A percentile compares a stretch with the other conserved stretches of the same genome.
Conservation (phyloP, 2,113 vertebrate species). For the Falco punctatus region DNA sequence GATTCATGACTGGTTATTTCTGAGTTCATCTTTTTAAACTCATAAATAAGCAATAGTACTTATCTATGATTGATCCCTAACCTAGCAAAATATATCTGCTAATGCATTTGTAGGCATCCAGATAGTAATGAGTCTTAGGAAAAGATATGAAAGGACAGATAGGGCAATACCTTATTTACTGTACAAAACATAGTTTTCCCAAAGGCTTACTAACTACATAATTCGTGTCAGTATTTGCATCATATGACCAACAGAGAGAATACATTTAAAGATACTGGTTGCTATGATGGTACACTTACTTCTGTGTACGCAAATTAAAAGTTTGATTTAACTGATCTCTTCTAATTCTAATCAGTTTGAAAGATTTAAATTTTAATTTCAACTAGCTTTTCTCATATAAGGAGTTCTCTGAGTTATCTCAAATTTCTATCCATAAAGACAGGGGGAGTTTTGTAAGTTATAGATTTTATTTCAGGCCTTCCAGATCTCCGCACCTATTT, state of each 20-base stretch:
- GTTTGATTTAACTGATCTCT: not conserved
- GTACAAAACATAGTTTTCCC: not conserved
- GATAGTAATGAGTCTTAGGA: not conserved
- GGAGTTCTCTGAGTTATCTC: not conserved
- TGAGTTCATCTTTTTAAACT: not conserved
- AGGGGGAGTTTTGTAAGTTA: accelerated
- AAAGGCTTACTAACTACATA: not conserved
- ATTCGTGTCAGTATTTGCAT: not conserved
- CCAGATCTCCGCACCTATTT: not conserved
- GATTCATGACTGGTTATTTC: not conserved
- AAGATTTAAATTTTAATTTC: not conserved
- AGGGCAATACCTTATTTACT: not conserved
- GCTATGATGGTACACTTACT: not conserved
- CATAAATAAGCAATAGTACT: not conserved
- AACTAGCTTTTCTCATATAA: not conserved
- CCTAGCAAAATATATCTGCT: not conserved
- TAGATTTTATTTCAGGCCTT: not conserved
- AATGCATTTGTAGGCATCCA: not conserved
- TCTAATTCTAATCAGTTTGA: not conserved
- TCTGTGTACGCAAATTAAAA: not conserved
- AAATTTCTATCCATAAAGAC: not conserved
- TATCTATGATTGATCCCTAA: not conserved
- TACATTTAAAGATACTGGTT: not conserved
- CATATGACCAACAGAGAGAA: not conserved
- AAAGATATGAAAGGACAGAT: not conserved